A percentile compares a stretch with the other conserved stretches of the same genome.
Conservation (phyloP, 2,113 vertebrate genomes). For the Erpornis zantholeuca region DNA sequence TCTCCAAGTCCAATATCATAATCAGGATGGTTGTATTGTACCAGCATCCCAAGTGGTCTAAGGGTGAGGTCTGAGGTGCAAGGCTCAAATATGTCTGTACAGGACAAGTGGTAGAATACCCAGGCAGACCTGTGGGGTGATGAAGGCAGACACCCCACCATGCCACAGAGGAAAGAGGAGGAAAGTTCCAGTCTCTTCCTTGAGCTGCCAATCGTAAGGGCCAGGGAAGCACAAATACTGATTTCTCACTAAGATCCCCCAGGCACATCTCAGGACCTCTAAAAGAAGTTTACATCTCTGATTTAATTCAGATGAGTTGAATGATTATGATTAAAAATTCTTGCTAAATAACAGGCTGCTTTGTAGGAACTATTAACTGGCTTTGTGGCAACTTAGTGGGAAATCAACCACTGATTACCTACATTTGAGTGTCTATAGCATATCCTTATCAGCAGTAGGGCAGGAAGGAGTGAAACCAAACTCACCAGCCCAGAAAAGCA, state of each 20-base stretch:
- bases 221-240: not conserved
- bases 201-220: rapidly evolving
- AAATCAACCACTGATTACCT: not conserved
- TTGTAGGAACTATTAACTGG: not conserved
- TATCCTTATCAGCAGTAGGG: not conserved
- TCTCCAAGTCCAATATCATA: not conserved
- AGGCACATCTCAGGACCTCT: not conserved
- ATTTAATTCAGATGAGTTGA: not conserved
- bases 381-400: not conserved
- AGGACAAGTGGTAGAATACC: not conserved
- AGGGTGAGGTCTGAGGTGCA: not conserved
- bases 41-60: not conserved
- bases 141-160: not conserved
- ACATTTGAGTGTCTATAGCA: not conserved
- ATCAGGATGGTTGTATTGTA: not conserved
- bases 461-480: not conserved
- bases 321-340: not conserved
- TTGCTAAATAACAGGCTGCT: not conserved
- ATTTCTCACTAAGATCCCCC: not conserved
- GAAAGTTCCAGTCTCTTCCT: not conserved
- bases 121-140: not conserved
- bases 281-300: not conserved
- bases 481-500: not conserved
- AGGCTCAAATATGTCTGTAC: not conserved
- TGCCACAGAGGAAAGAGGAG: not conserved